Conservation (phyloP, 2,113 vertebrate genomes). For the Pollachius pollachius region DNA sequence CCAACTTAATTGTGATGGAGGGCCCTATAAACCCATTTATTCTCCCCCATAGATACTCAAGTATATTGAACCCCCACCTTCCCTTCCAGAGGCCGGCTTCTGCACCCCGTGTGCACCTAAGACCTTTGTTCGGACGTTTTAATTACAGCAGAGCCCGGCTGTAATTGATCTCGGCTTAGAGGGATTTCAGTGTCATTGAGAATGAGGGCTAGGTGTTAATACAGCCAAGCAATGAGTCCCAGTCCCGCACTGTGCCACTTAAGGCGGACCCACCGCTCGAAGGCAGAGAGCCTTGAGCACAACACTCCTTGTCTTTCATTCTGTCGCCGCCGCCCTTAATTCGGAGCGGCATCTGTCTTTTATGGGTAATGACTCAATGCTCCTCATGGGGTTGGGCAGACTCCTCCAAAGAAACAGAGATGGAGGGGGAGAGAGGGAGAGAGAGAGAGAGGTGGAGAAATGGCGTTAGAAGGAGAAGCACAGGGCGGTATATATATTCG, state of each 20-base stretch:
- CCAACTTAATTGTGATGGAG: neutral
- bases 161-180: conserved; percentile 75
- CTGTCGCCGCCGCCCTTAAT: conserved; percentile 22
- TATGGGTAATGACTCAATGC: conserved; percentile 29
- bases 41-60: conserved; percentile 39
- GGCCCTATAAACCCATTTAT: conserved; percentile 9
- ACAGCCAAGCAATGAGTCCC: conserved; percentile 58
- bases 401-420: neutral
- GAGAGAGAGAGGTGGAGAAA: too few species aligned
- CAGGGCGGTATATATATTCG: too few species aligned
- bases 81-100: conserved; percentile 53
- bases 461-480: too few species aligned
- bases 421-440: neutral
- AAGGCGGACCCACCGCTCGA: conserved; percentile 38
- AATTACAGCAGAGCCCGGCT: conserved; percentile 72
- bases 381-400: conserved; percentile 14
- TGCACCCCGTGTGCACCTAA: conserved; percentile 61
- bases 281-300: conserved; percentile 10
- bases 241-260: conserved; percentile 6
- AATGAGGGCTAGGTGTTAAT: conserved; percentile 65
- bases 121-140: conserved; percentile 75
- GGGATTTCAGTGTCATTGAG: conserved; percentile 71
- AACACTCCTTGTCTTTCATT: conserved; percentile 16
- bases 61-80: conserved; percentile 52
- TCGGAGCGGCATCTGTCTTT: conserved; percentile 35